Evolutionary conservation across 2,888 invertebrate species (phyloP).

Genomic region (Cephus pygmeus): DNA sequence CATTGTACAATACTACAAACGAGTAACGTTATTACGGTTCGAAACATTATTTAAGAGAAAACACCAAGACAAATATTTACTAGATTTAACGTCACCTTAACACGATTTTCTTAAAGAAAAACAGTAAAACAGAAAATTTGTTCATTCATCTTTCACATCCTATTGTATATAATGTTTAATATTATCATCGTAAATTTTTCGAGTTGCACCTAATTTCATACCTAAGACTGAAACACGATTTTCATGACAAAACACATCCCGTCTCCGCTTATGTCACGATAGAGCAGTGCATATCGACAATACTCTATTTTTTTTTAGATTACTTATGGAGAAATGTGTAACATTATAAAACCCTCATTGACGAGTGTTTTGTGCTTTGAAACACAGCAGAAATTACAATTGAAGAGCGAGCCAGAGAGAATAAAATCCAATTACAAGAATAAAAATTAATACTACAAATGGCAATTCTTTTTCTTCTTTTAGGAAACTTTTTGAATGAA

Average conservation of each 20-base stretch:
- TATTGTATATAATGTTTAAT: neutral
- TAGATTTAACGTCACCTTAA: neutral
- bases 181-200: neutral
- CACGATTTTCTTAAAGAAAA: neutral
- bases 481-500: neutral
- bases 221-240: neutral
- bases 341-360: neutral
- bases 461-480: neutral
- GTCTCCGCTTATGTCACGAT: neutral
- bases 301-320: neutral
- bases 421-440: neutral
- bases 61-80: neutral
- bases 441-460: too few species aligned
- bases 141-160: neutral
- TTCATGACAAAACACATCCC: neutral
- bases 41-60: neutral
- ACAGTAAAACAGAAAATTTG: neutral
- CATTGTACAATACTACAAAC: neutral
- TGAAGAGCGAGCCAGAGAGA: neutral
- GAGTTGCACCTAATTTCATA: neutral
- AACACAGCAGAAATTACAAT: neutral
- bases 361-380: neutral
- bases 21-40: neutral
- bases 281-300: neutral
- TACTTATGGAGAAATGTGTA: neutral